phyloP scores from a whole-genome alignment of 2,113 vertebrate genomes.

The Peromyscus californicus region DNA sequence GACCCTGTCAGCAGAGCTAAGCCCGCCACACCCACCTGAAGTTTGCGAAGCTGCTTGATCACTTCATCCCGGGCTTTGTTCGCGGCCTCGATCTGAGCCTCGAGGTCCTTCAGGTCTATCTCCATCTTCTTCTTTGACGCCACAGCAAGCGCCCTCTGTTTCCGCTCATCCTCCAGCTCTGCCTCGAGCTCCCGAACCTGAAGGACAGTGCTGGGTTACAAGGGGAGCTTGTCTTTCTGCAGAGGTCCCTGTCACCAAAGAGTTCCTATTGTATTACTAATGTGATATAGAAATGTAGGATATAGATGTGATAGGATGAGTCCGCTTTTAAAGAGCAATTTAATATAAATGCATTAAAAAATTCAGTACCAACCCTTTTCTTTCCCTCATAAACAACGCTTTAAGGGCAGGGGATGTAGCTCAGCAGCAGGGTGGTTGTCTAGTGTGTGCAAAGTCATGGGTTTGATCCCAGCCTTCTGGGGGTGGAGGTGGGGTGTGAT shows the following conservation, averaged over 20 bases:
- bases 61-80: conserved; percentile 98
- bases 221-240: neutral
- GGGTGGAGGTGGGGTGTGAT: neutral
- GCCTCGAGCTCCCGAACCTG: conserved; percentile 98
- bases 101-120: conserved; percentile 97
- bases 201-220: rapidly evolving
- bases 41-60: conserved; percentile 97
- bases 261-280: neutral
- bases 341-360: neutral
- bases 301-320: no score
- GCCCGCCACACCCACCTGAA: conserved; percentile 90
- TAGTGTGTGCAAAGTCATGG: neutral
- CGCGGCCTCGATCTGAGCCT: conserved; percentile 95
- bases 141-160: conserved; percentile 95
- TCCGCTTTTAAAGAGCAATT: no score
- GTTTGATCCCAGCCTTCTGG: neutral
- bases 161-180: conserved; percentile 97
- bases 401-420: neutral
- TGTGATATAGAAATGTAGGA: no score
- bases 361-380: neutral
- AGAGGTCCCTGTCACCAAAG: neutral
- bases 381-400: neutral
- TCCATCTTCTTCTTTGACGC: conserved; percentile 98
- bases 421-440: neutral
- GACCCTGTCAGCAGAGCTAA: neutral